Percentiles rank a stretch among this genome's conserved stretches.
phyloP scores from a whole-genome alignment of 2,113 vertebrate species.

The Chamaetylas fuelleborni region DNA sequence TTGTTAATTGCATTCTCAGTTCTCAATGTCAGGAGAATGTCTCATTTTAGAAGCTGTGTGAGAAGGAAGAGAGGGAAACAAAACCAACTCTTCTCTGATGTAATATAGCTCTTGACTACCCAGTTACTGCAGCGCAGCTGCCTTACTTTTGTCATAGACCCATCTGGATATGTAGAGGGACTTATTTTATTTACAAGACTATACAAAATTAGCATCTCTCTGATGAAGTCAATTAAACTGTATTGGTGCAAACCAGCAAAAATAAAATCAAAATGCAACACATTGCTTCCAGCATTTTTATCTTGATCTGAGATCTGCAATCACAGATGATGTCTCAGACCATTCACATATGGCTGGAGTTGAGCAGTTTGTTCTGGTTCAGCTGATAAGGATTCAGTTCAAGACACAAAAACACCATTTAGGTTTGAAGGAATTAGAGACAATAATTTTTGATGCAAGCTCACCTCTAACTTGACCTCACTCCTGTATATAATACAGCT shows the following conservation, averaged over 20 bases:
- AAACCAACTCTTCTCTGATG: background rate
- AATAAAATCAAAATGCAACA: background rate
- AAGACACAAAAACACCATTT: background rate
- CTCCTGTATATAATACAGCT: background rate
- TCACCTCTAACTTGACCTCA: background rate
- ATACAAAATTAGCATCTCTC: background rate
- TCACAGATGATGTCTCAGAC: background rate
- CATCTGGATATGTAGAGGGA: background rate
- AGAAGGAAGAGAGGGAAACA: background rate
- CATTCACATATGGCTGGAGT: background rate
- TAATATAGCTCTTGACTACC: background rate
- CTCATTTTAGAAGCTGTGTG: background rate
- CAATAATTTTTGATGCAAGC: background rate
- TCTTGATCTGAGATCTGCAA: background rate
- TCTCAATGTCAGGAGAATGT: background rate
- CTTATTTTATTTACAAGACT: background rate
- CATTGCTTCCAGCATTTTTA: background rate
- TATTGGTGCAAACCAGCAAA: background rate
- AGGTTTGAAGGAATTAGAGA: background rate
- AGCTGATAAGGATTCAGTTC: background rate
- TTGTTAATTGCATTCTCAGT: conserved; percentile 1
- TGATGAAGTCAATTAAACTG: background rate
- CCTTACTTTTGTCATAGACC: background rate
- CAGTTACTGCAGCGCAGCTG: background rate
- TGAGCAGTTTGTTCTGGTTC: background rate